Evolutionary conservation across 2,888 invertebrate genomes (phyloP).

Genomic region (Drosophila acutilabella): DNA sequence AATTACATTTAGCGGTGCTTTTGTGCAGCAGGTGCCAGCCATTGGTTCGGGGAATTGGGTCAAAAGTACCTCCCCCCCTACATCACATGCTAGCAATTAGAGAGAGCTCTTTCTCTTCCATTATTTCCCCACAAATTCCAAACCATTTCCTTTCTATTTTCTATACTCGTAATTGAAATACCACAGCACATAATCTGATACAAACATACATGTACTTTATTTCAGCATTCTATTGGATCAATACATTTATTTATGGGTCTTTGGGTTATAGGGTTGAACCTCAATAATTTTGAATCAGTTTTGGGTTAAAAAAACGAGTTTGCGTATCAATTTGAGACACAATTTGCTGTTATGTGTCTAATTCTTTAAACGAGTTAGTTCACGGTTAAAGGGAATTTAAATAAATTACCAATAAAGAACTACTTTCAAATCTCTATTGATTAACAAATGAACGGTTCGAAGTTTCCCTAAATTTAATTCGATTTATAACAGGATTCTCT

Average conservation of each 20-base stretch:
- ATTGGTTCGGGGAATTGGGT: slow-evolving; percentile 28
- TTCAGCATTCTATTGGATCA: background rate
- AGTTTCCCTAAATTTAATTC: no score
- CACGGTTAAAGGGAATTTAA: no score
- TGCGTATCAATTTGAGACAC: no score
- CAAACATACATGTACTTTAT: background rate
- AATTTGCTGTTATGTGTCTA: no score
- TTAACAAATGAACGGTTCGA: no score
- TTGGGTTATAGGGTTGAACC: background rate
- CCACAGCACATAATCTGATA: slow-evolving; percentile 4
- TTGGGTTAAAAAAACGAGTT: background rate
- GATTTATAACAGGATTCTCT: no score
- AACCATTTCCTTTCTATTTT: slow-evolving; percentile 7
- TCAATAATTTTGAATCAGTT: background rate
- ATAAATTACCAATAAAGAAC: no score
- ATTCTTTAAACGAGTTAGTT: no score
- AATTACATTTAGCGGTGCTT: slow-evolving; percentile 49
- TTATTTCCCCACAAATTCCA: slow-evolving; percentile 7
- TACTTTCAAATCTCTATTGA: no score
- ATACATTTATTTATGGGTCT: background rate
- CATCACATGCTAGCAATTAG: slow-evolving; percentile 30
- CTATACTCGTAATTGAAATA: slow-evolving; percentile 18
- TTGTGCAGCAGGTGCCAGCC: slow-evolving; percentile 35
- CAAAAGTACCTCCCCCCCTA: slow-evolving; percentile 22
- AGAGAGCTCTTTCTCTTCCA: background rate